Percentiles rank a stretch among this genome's conserved stretches.
Evolutionary conservation across 2,888 invertebrate species (phyloP).

Genomic region (Allophyes oxyacanthae): DNA sequence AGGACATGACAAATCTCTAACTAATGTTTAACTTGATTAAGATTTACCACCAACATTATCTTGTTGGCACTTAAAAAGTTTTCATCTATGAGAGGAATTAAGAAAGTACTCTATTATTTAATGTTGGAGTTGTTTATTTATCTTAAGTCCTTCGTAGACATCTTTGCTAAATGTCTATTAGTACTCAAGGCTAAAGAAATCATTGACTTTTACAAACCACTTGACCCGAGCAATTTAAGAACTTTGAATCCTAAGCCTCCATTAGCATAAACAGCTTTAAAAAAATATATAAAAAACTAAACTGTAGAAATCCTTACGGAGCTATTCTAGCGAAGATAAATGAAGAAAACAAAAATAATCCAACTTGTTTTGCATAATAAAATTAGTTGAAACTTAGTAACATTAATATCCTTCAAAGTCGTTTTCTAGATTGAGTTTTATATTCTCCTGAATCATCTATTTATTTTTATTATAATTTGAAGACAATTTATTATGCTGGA

Average conservation of each 20-base stretch:
- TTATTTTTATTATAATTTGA: conserved; percentile 33
- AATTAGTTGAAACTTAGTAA: conserved; percentile 46
- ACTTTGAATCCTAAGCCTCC: conserved; percentile 11
- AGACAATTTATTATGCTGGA: conserved; percentile 22
- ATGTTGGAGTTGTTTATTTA: background rate
- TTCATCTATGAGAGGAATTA: background rate
- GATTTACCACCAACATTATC: too few relatives aligned
- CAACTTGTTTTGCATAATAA: conserved; percentile 48
- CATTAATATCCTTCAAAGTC: conserved; percentile 52
- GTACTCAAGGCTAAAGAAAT: background rate
- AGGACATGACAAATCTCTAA: too few relatives aligned
- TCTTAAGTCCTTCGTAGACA: background rate
- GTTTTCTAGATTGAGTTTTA: conserved; percentile 35
- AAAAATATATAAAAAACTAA: conserved; percentile 14
- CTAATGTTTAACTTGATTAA: too few relatives aligned
- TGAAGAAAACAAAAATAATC: conserved; percentile 47
- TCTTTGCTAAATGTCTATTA: background rate
- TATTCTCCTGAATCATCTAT: conserved; percentile 34
- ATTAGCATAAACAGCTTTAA: conserved; percentile 17
- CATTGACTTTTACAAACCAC: conserved; percentile 13
- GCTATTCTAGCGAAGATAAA: conserved; percentile 42
- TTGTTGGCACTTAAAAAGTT: background rate
- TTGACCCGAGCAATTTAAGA: conserved; percentile 15
- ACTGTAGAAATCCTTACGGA: conserved; percentile 29
- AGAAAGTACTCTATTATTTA: background rate